A percentile compares a stretch with the other conserved stretches of the same genome.
Evolutionary conservation across 2,113 vertebrate genomes (phyloP).

Genomic region (Solea solea): DNA sequence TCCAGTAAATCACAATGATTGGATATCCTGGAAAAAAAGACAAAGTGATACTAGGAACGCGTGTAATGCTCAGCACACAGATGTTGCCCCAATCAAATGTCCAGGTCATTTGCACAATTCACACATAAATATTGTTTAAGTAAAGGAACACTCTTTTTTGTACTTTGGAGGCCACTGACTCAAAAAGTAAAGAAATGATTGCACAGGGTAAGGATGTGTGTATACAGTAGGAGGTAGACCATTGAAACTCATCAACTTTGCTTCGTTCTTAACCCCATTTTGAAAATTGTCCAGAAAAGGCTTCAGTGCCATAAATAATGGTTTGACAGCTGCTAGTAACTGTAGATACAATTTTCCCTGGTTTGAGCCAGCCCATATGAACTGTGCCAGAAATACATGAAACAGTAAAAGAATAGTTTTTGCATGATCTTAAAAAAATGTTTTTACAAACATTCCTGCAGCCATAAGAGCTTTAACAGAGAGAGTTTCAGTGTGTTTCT

Average conservation of each 20-base stretch:
- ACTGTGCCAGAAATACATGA: conserved; percentile 9
- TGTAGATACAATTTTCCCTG: not conserved
- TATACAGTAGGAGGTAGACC: not conserved
- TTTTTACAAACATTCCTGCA: conserved; percentile 24
- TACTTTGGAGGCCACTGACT: too few species aligned
- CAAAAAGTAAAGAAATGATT: not conserved
- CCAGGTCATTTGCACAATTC: too few species aligned
- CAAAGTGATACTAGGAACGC: too few species aligned
- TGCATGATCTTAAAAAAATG: not conserved
- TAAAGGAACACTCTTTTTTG: too few species aligned
- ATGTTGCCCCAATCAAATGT: too few species aligned
- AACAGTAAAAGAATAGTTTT: not conserved
- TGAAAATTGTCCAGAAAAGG: not conserved
- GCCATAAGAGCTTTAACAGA: conserved; percentile 16
- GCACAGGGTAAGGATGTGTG: not conserved
- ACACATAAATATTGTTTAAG: too few species aligned
- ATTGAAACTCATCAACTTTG: not conserved
- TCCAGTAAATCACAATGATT: too few species aligned
- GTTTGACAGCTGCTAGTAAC: not conserved
- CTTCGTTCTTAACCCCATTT: not conserved
- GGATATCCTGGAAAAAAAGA: too few species aligned
- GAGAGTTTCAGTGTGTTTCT: conserved; percentile 18
- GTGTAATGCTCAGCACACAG: too few species aligned
- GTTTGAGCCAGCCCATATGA: not conserved
- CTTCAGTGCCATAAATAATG: not conserved